Evolutionary conservation across 2,113 vertebrate species (phyloP), one percentile per base, ranked within the genome.

Genomic region (Asarcornis scutulata): DNA sequence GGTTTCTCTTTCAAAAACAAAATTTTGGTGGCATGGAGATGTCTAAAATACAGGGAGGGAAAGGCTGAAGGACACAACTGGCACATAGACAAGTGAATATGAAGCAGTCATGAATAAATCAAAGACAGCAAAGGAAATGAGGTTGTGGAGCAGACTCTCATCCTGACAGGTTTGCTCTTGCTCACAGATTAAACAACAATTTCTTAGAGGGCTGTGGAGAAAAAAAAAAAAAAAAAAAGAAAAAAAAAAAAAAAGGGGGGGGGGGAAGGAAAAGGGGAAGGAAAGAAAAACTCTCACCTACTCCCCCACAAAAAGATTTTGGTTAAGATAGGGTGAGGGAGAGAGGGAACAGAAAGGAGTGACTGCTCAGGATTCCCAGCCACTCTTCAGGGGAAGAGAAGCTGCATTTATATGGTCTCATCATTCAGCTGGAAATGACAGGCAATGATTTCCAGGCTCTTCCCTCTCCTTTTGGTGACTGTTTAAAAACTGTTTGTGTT

Each of bases 381-480:
- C 53, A 9, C 46, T 42, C 83, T 81, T 63, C 55, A 56, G 29
- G 60, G 67, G 17, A 84, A 91, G 76, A 60, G 69, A 66, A 58
- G 67, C 59, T 23, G 55, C 1, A 1, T 31, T 87, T 77, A 50
- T 48, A 64, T 1, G 20, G 79, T 56, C 78, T 81, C 76, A 94
- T 86, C 82, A 15, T 44, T 93, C 94, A 74, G 40, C 52, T 7
- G 75, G 5, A 73, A 74, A 89, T 84, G 68, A 80, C 82, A 83
- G 85, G 76, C 79, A 60, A 26, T 72, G 82, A 75, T 86, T 90
- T 50, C 82, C 87, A 56, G 74, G 77, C 18, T 7, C 74, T 73
- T n/a, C 48, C 55, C 32, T 95, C 42, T 89, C 56, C 60, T 94
- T 91, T 81, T 15, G 68, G 83, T 78, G 85, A 64, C 93, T 78